Base-by-base conservation (phyloP, 2,113 vertebrate species). In the Lepus europaeus region DNA sequence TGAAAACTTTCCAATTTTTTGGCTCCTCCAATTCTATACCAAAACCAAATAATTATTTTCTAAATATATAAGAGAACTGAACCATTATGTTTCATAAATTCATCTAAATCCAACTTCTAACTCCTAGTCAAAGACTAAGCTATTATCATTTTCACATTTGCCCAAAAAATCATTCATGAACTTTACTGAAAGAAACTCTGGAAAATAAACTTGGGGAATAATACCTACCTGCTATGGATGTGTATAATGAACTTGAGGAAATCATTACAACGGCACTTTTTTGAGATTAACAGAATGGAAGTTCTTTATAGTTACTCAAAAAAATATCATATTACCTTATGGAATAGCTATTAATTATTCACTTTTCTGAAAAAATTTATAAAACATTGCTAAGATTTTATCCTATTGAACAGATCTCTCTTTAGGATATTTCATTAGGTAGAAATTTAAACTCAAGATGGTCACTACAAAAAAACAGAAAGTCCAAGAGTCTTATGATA, bases 381-480 rank as follows among this genome's bases (percentile, higher is more conserved):
- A 70, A 93, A 88, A 56, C 72, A 81, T 78, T 90, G 0, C 80
- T 53, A 88, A 88, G 36, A 56, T 22, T 79, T 89, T 64, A 74
- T 89, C 19, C 8, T 70, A 1, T 36, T 53, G 61, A 33, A 61
- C 36, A 53, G 29, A 64, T 56, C 17, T 53, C 33, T 78, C n/a
- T 79, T 82, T 61, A 3, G 23, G 56, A 72, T 73, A 91, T 45
- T 94, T 91, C 29, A 74, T 29, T 63, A 13, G 70, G 66, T 16
- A 86, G 14, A 96, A 53, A 93, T 92, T 51, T 73, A 92, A 90
- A 90, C 53, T 25, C 53, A 92, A 82, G 63, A 31, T 61, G 3
- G 70, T 84, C 25, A 66, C 33, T 80, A 70, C 9, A 4, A 88
- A 76, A 73, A 84, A 59, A 77, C 33, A 74, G 36, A 63, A 49